A percentile compares a stretch with the other conserved stretches of the same genome.
Conservation (phyloP, 1,140 invertebrate species). For the Bombus sylvicola region DNA sequence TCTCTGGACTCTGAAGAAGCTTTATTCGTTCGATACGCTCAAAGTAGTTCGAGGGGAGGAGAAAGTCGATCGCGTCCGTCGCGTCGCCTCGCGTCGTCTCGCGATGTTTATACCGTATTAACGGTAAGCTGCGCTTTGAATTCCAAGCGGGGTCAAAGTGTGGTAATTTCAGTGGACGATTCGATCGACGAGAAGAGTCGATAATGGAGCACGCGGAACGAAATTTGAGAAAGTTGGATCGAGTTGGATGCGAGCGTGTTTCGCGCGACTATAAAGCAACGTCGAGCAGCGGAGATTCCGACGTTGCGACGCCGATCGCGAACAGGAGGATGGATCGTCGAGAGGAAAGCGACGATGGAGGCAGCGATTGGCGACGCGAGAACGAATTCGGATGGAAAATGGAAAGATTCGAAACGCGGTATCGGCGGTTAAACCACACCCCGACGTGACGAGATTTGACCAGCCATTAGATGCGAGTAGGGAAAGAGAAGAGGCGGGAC, state of each 20-base stretch:
- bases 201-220: neutral
- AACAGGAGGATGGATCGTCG: neutral
- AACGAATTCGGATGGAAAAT: neutral
- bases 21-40: neutral
- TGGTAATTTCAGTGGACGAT: neutral
- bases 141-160: neutral
- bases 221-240: neutral
- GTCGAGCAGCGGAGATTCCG: too few species aligned
- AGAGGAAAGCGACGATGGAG: neutral
- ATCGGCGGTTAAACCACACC: constrained; percentile 77
- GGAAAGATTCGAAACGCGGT: neutral
- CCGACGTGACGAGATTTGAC: constrained; percentile 59
- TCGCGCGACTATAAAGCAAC: too few species aligned
- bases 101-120: neutral
- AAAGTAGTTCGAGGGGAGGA: neutral
- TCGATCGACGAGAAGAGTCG: neutral
- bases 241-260: too few species aligned
- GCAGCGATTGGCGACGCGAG: neutral
- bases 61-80: neutral
- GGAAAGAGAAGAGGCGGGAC: constrained; percentile 74
- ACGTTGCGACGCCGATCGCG: neutral
- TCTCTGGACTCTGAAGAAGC: neutral
- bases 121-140: neutral
- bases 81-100: neutral
- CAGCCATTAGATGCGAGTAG: constrained; percentile 63